phyloP scores from a whole-genome alignment of 2,797 vertebrate species.

The Enoplosus armatus region DNA sequence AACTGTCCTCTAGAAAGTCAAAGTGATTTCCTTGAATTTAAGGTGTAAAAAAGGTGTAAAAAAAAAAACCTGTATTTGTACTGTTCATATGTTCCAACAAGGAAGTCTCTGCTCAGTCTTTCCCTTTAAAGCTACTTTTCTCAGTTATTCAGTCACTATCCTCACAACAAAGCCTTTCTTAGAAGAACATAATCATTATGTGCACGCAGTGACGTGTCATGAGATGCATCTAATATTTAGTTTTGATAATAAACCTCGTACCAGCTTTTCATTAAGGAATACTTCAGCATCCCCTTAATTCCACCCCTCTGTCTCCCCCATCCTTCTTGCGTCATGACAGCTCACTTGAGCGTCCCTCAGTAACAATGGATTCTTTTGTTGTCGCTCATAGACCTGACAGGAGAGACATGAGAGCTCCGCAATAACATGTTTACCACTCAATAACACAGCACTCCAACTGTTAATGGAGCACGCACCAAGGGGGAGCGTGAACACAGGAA shows the following conservation, averaged over 20 bases:
- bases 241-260: conserved; percentile 3
- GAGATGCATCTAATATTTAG: background rate
- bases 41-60: too few relatives aligned
- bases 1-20: background rate
- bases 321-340: conserved; percentile 40
- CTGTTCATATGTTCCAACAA: background rate
- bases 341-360: conserved; percentile 51
- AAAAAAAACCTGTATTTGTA: background rate
- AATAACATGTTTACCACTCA: conserved; percentile 52
- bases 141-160: background rate
- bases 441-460: conserved; percentile 28
- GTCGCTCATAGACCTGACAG: conserved; percentile 12
- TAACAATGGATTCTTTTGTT: conserved; percentile 60
- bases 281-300: conserved; percentile 25
- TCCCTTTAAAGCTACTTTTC: background rate
- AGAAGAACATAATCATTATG: background rate
- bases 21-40: background rate
- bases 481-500: conserved; percentile 46
- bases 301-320: background rate
- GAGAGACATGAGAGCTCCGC: conserved; percentile 17
- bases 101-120: background rate
- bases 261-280: conserved; percentile 28
- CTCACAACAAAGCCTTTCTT: background rate
- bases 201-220: conserved; percentile 3
- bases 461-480: conserved; percentile 49